Percentiles rank a stretch among this genome's conserved stretches.
These are phyloP conservation scores for Heterotis niloticus DNA, from an alignment of 2,113 vertebrate species.

Conservation along the genomic window DNA sequence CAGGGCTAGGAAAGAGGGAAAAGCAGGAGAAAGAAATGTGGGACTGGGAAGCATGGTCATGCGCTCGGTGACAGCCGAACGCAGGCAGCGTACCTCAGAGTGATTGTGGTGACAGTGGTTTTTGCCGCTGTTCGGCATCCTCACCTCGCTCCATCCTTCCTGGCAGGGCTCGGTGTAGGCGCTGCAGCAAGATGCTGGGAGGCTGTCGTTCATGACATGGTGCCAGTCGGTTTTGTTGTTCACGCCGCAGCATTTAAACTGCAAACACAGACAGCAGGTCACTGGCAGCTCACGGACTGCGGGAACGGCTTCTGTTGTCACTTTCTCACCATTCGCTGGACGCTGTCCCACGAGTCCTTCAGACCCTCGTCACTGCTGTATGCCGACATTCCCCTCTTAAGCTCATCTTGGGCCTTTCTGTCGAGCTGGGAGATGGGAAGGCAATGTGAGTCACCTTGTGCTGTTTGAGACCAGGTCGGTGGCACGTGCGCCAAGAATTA, in stretches of 20 bases:
- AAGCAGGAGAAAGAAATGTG: not conserved
- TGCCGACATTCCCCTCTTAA: conserved; percentile 66
- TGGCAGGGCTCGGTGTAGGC: conserved; percentile 34
- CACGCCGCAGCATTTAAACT: conserved; percentile 82
- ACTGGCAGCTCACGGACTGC: not conserved
- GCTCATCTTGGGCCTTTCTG: conserved; percentile 63
- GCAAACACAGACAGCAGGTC: not conserved
- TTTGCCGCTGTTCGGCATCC: conserved; percentile 18
- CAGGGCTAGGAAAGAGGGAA: conserved; percentile 57
- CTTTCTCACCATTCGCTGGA: conserved; percentile 69
- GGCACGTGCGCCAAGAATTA: too few relatives aligned
- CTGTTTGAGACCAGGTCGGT: too few relatives aligned
- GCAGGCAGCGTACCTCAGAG: not conserved
- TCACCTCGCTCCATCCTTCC: conserved; percentile 62
- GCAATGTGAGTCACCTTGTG: not conserved
- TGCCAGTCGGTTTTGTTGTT: conserved; percentile 70
- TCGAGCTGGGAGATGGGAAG: conserved; percentile 56
- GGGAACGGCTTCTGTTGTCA: not conserved
- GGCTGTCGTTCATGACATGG: conserved; percentile 47
- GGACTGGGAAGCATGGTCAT: not conserved
- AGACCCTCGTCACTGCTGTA: conserved; percentile 60
- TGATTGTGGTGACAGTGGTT: not conserved
- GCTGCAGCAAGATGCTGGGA: conserved; percentile 68
- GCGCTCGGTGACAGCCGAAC: not conserved
- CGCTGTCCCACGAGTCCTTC: conserved; percentile 72